phyloP scores from a whole-genome alignment of 2,888 invertebrate genomes.

The Slavum lentiscoides region DNA sequence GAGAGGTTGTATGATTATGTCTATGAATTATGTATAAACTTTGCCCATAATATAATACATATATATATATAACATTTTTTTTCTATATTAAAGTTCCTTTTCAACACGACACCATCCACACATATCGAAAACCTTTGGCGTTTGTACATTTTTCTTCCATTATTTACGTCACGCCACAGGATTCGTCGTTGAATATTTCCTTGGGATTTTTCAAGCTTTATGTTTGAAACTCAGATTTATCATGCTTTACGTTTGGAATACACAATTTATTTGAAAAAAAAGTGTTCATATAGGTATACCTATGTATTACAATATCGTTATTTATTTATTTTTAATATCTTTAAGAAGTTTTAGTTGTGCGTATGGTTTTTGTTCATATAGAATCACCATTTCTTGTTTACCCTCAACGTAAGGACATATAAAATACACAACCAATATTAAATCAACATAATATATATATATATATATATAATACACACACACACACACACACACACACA shows the following conservation, averaged over 20 bases:
- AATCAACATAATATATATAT: not conserved
- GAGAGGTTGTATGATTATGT: no score
- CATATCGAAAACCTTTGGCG: not conserved
- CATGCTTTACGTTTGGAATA: not conserved
- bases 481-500: no score
- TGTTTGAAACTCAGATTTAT: not conserved
- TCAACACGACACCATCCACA: not conserved
- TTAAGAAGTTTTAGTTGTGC: not conserved
- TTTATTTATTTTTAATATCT: not conserved
- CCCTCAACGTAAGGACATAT: not conserved
- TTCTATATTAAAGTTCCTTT: not conserved
- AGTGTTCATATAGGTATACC: no score
- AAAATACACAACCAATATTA: not conserved
- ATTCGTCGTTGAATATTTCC: constrained; percentile 1
- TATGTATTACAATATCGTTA: not conserved
- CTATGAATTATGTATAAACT: not conserved
- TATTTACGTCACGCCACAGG: not conserved
- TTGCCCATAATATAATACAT: not conserved
- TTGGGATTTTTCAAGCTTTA: not conserved
- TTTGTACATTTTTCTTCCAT: not conserved
- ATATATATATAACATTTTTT: not conserved
- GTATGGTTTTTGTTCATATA: not conserved
- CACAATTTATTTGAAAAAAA: not conserved
- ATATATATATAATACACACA: not conserved
- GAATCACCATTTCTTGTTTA: not conserved